A percentile compares a stretch with the other conserved stretches of the same genome.
Conservation (phyloP, 2,113 vertebrate genomes). For the Eolophus roseicapilla region DNA sequence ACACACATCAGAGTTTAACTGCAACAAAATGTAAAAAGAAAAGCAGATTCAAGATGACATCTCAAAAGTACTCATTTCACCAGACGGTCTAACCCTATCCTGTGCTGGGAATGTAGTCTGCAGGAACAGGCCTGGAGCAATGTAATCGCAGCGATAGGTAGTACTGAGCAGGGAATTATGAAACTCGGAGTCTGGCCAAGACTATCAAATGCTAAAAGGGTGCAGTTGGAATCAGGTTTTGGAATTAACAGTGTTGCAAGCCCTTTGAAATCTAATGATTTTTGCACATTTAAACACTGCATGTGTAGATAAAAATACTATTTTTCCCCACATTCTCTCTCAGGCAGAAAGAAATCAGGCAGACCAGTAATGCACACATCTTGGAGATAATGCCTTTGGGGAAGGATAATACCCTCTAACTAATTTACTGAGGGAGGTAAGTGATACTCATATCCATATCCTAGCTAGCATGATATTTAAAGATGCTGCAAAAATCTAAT, state of each 20-base stretch:
- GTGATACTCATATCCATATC: background rate
- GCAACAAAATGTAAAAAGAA: background rate
- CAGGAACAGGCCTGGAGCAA: background rate
- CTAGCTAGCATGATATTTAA: constrained; percentile 3
- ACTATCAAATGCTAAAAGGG: background rate
- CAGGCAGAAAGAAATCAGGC: constrained; percentile 5
- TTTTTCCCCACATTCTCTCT: background rate
- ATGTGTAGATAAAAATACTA: background rate
- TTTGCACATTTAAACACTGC: background rate
- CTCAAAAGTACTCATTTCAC: background rate
- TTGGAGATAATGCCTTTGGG: background rate
- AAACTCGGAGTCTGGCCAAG: background rate
- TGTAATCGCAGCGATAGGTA: rapidly evolving
- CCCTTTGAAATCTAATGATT: background rate
- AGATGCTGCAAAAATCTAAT: constrained; percentile 41
- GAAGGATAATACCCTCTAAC: background rate
- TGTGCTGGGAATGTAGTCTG: background rate
- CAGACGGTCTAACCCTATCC: background rate
- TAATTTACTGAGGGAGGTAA: constrained; percentile 1
- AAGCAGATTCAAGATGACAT: background rate
- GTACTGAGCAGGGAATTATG: background rate
- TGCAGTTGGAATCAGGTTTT: background rate
- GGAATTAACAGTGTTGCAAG: background rate
- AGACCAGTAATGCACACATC: background rate
- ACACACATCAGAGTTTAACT: background rate